A percentile compares a stretch with the other conserved stretches of the same genome.
Conservation (phyloP, 2,113 vertebrate genomes). For the Phocoena sinus region DNA sequence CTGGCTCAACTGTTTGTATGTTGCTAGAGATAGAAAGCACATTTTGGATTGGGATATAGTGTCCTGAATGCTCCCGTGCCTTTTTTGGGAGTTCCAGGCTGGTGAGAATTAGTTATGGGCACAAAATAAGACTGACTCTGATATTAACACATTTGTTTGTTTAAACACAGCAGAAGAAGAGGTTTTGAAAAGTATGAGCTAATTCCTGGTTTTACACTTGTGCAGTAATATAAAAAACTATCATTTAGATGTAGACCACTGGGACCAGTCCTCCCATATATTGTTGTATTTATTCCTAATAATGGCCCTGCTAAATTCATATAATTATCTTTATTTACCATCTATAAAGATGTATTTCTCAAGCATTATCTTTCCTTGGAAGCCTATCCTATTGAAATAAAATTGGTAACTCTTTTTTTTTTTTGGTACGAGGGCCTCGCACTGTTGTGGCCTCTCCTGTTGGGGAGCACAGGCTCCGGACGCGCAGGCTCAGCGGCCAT, state of each 20-base stretch:
- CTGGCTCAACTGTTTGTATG: neutral
- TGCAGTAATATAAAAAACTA: neutral
- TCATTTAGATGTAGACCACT: neutral
- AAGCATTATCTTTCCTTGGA: neutral
- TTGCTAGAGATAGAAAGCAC: neutral
- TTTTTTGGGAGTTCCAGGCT: neutral
- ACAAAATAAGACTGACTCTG: neutral
- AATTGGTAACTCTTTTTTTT: neutral
- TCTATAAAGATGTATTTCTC: neutral
- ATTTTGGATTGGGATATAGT: neutral
- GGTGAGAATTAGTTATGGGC: neutral
- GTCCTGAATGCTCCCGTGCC: neutral
- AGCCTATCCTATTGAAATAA: neutral
- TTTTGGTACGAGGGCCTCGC: no score
- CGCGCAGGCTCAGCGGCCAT: no score
- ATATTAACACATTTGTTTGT: neutral
- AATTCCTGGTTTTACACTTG: neutral
- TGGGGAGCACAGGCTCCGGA: no score
- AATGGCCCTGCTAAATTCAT: neutral
- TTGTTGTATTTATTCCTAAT: neutral
- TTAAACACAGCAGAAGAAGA: neutral
- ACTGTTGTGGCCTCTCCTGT: no score
- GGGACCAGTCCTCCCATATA: neutral
- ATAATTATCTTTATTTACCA: neutral
- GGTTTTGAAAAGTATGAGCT: neutral